Percentiles rank a stretch among this genome's conserved stretches.
Evolutionary conservation across 2,888 invertebrate genomes (phyloP).

Genomic region (Drosophila setosimentum): DNA sequence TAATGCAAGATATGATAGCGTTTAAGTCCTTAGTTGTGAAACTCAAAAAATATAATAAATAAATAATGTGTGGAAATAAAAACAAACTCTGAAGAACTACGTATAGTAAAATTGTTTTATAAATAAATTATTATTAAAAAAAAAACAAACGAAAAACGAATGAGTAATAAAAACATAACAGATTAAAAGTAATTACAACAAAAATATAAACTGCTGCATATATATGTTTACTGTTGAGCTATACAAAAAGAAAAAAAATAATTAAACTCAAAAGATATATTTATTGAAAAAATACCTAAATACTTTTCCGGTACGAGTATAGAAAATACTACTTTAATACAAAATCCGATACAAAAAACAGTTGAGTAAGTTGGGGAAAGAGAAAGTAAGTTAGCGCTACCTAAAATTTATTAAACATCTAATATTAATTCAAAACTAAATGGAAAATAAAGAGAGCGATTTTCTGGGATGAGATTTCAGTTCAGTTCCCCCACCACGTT

Average conservation of each 20-base stretch:
- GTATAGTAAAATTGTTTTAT: slow-evolving; percentile 73
- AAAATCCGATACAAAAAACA: slow-evolving; percentile 27
- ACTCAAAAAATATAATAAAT: slow-evolving; percentile 23
- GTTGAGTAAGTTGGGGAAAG: slow-evolving; percentile 40
- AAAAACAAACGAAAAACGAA: slow-evolving; percentile 34
- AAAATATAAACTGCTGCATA: slow-evolving; percentile 70
- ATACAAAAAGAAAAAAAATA: slow-evolving; percentile 42
- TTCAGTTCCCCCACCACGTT: slow-evolving; percentile 24
- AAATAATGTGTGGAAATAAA: slow-evolving; percentile 50
- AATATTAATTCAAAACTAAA: slow-evolving; percentile 40
- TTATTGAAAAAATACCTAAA: slow-evolving; percentile 56
- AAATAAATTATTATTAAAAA: slow-evolving; percentile 64
- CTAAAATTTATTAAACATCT: slow-evolving; percentile 41
- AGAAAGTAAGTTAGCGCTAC: slow-evolving; percentile 38
- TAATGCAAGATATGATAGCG: slow-evolving; percentile 58
- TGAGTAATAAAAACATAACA: slow-evolving; percentile 40
- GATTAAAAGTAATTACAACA: slow-evolving; percentile 52
- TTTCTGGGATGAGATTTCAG: slow-evolving; percentile 30
- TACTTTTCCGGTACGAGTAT: slow-evolving; percentile 38
- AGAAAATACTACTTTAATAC: slow-evolving; percentile 21
- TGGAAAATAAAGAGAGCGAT: slow-evolving; percentile 18
- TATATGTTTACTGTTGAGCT: slow-evolving; percentile 76
- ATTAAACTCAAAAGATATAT: slow-evolving; percentile 68
- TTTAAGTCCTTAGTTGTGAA: slow-evolving; percentile 67
- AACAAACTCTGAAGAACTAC: slow-evolving; percentile 40